Base-by-base conservation (phyloP, 2,113 vertebrate species). In the Damaliscus lunatus region DNA sequence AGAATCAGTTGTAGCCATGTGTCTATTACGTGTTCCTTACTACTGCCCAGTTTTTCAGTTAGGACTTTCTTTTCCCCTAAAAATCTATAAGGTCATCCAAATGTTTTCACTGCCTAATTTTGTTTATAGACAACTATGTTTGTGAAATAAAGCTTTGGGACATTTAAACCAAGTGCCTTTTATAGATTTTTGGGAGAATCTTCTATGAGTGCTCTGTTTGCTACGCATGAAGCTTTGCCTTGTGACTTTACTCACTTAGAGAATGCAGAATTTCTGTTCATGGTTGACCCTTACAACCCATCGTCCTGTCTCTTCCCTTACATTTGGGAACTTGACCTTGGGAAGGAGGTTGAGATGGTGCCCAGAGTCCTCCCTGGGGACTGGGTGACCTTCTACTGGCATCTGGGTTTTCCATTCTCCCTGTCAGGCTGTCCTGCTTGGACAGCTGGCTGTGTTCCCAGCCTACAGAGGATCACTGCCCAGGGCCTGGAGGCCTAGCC, bases 401-500 rank as follows among this genome's bases (percentile, higher is more conserved):
- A 84, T 96, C 90, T 97, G 84, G 55, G 23, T 88, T 88, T 59
- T 92, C 53, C 19, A 55, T 50, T 21, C n/a, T 1, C 46, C 60
- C 25, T 55, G 27, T 92, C 48, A 62, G 77, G 23, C 88, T 88
- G 85, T 46, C 53, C 78, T 82, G 48, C 19, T 48, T 94, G 59
- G 90, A 23, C 48, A 88, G 81, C 55, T 95, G 96, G 81, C 74
- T 91, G 5, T 89, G 17, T 92, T 97, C 94, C 96, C 88, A 80
- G 82, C 74, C 48, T 89, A 3, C 8, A 77, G 46, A 62, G 33
- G 46, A 46, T 93, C 82, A 48, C 48, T 48, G 82, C 81, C 59
- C 31, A 57, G 48, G 40, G 33, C 36, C 43, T 53, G n/a, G 81
- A 84, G 88, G 17, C 40, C 80, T 55, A 67, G 67, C 16, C 31